Conservation (phyloP, 2,797 vertebrate species). For the Thalassophryne amazonica region DNA sequence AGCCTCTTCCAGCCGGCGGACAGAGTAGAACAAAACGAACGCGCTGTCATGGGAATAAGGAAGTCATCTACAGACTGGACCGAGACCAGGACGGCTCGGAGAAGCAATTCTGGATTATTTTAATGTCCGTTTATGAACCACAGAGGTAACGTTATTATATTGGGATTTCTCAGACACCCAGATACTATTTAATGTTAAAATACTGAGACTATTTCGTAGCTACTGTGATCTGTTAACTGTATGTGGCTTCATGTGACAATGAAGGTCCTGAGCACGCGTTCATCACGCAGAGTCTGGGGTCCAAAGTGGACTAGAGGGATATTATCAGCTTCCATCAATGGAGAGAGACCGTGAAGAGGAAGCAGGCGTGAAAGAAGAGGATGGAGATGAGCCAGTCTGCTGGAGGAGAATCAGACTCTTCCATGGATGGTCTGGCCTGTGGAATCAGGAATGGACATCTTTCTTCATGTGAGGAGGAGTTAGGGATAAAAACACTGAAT, state of each 20-base stretch:
- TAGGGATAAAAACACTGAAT: conserved; percentile 2
- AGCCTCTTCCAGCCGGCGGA: background rate
- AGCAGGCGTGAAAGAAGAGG: conserved; percentile 23
- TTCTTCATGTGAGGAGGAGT: conserved; percentile 2
- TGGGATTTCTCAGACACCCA: too few species aligned
- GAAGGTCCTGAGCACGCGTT: background rate
- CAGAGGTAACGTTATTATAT: too few species aligned
- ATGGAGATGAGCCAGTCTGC: conserved; percentile 5
- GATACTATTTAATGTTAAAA: too few species aligned
- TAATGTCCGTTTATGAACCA: too few species aligned
- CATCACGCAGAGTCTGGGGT: background rate
- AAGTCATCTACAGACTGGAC: too few species aligned
- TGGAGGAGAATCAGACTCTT: conserved; percentile 2
- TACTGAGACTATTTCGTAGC: too few species aligned
- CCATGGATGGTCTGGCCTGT: background rate
- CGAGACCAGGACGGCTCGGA: too few species aligned
- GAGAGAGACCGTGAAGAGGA: conserved; percentile 28
- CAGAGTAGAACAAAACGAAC: background rate
- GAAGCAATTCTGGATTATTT: too few species aligned
- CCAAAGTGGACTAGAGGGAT: background rate
- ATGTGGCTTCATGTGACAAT: too few species aligned
- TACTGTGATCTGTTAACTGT: too few species aligned
- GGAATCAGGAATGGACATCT: background rate
- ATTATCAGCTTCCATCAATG: conserved; percentile 10
- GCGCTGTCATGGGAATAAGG: too few species aligned